These are phyloP conservation scores for Gambusia yucatana DNA, from an alignment of 2,797 vertebrate genomes.

Conservation along the genomic window DNA sequence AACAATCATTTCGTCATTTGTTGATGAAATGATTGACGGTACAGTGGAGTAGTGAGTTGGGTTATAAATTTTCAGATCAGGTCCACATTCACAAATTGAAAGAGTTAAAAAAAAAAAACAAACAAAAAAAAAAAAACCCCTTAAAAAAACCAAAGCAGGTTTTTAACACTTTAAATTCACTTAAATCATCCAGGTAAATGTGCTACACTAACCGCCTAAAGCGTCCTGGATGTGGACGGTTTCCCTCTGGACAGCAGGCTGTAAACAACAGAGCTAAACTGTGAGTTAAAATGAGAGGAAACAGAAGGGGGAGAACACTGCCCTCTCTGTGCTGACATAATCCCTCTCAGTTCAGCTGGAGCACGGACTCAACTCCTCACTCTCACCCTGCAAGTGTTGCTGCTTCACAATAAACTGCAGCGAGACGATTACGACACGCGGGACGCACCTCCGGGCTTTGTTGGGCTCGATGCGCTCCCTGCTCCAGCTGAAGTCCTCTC, in stretches of 20 bases:
- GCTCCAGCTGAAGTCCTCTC: conserved; percentile 62
- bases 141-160: background rate
- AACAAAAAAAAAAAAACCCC: background rate
- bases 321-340: conserved; percentile 71
- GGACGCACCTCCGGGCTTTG: conserved; percentile 52
- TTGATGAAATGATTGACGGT: too few relatives aligned
- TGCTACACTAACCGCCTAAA: background rate
- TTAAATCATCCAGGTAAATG: background rate
- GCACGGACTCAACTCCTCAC: conserved; percentile 52
- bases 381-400: conserved; percentile 52
- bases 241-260: conserved; percentile 37
- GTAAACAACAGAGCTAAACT: conserved; percentile 52
- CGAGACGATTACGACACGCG: conserved; percentile 37
- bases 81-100: background rate
- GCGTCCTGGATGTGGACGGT: conserved; percentile 22
- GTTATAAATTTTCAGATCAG: conserved; percentile 47
- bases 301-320: conserved; percentile 63
- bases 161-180: background rate
- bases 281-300: conserved; percentile 37
- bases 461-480: conserved; percentile 29
- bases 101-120: background rate
- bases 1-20: conserved; percentile 31
- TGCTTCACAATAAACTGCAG: conserved; percentile 51
- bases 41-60: conserved; percentile 21
- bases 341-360: conserved; percentile 70